Base-by-base conservation (phyloP, 2,797 vertebrate genomes). In the Typhlichthys subterraneus region DNA sequence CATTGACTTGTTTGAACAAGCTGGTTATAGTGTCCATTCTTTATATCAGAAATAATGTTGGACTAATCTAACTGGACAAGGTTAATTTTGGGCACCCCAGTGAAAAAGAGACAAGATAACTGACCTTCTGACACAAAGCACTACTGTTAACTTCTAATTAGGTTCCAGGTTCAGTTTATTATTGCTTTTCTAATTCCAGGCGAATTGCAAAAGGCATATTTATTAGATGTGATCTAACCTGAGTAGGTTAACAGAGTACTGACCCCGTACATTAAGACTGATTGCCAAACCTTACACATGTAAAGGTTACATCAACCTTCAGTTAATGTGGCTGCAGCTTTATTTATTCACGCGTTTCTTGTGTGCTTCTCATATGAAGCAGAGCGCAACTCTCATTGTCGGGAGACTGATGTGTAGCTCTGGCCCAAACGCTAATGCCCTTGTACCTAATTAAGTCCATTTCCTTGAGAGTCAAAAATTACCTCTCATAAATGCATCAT, bases 261-360 rank as follows among this genome's bases (percentile, higher is more conserved):
- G 68, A 67, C 66, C 73, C 63, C 53, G 52, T 62, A 72, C 76
- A 90, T 90, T 88, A 89, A 89, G 85, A 89, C 83, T 70, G 89
- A 92, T 91, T 85, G 74, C 74, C 46, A 63, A 73, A 63, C 76
- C 77, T 73, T 73, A 53, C 75, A 59, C 61, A 73, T 73, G 81
- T 83, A 90, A 90, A 87, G 90, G 85, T 90, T 87, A 84, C 68
- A 58, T 86, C 88, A 90, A 90, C 83, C 84, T 90, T 88, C 84
- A 88, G 79, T 84, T 89, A 85, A 85, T 84, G 67, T 65, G 66
- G 46, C 15, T 57, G 49, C 17, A 19, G 19, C 51, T 50, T 67
- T 70, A 61, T 62, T 56, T 69, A 67, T 69, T 68, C 57, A 51
- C 19, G 45, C 45, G 46, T 70, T 61, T 75, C 70, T 69, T 64